phyloP scores from a whole-genome alignment of 2,113 vertebrate genomes.

The Toxotes chatareus region DNA sequence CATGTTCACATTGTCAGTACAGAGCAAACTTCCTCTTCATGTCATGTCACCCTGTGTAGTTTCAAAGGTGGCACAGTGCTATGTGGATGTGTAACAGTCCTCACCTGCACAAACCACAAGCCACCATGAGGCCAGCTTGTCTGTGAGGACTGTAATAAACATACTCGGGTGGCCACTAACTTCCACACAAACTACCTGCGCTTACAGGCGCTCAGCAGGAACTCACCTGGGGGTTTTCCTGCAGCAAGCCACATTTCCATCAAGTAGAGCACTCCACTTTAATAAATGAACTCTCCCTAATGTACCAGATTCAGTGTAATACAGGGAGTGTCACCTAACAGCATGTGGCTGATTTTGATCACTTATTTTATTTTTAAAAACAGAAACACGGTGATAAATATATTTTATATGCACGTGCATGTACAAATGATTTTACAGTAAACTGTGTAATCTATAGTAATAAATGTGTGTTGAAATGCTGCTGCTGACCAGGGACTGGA shows the following conservation, averaged over 20 bases:
- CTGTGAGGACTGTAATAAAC: slow-evolving; percentile 48
- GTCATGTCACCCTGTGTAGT: background rate
- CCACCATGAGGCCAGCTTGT: slow-evolving; percentile 38
- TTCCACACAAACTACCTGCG: slow-evolving; percentile 51
- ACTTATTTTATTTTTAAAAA: background rate
- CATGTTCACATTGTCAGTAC: background rate
- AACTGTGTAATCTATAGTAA: background rate
- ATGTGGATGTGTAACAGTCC: background rate
- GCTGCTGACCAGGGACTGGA: background rate
- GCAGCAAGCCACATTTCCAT: slow-evolving; percentile 24
- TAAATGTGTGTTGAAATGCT: background rate
- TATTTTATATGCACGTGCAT: background rate
- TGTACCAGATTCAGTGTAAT: background rate
- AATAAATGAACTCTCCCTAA: slow-evolving; percentile 39
- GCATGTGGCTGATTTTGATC: background rate
- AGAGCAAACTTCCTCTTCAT: background rate
- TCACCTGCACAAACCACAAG: slow-evolving; percentile 55
- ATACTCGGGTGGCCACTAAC: slow-evolving; percentile 44
- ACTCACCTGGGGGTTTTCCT: slow-evolving; percentile 66
- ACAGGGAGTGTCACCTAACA: background rate
- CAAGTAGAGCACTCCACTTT: slow-evolving; percentile 24
- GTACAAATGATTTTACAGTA: too few species aligned
- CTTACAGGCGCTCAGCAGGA: slow-evolving; percentile 49
- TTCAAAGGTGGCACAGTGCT: background rate
- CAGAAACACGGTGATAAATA: background rate